Percentiles rank a stretch among this genome's conserved stretches.
Evolutionary conservation across 2,113 vertebrate genomes (phyloP).

Genomic region (Caranx ignobilis): DNA sequence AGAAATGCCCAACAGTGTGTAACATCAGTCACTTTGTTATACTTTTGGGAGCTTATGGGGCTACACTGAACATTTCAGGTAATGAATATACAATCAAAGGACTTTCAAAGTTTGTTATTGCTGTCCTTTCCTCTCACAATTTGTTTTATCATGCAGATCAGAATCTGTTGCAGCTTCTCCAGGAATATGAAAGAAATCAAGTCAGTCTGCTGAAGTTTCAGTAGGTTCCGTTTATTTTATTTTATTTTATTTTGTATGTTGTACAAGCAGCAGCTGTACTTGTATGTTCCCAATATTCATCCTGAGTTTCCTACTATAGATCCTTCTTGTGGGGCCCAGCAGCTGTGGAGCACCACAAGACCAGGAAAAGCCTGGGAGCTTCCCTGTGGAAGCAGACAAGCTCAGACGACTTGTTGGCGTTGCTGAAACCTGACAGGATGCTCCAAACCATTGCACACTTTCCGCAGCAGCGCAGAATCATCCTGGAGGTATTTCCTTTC

Average conservation of each 20-base stretch:
- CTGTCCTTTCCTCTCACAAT: constrained; percentile 7
- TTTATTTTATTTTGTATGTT: not conserved
- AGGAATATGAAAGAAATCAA: constrained; percentile 90
- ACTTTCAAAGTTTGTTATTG: not conserved
- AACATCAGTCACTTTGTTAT: constrained; percentile 89
- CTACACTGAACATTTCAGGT: constrained; percentile 89
- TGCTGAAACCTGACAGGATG: constrained; percentile 89
- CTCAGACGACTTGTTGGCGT: constrained; percentile 89
- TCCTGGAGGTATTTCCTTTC: constrained; percentile 79
- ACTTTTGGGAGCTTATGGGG: constrained; percentile 93
- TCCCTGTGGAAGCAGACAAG: constrained; percentile 95
- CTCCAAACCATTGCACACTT: constrained; percentile 88
- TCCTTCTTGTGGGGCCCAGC: constrained; percentile 93
- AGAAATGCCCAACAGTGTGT: constrained; percentile 87
- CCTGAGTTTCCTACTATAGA: constrained; percentile 73
- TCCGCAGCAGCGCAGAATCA: constrained; percentile 88
- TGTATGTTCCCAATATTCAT: not conserved
- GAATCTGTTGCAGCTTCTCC: constrained; percentile 92
- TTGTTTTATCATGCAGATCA: constrained; percentile 87
- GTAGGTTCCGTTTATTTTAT: constrained; percentile 69
- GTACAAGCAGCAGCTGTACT: not conserved
- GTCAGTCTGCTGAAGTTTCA: constrained; percentile 89
- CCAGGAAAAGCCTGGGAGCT: constrained; percentile 90
- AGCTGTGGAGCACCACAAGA: constrained; percentile 93
- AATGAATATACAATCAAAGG: not conserved